Evolutionary conservation across 2,888 invertebrate genomes (phyloP).

Genomic region (Spodoptera littoralis): DNA sequence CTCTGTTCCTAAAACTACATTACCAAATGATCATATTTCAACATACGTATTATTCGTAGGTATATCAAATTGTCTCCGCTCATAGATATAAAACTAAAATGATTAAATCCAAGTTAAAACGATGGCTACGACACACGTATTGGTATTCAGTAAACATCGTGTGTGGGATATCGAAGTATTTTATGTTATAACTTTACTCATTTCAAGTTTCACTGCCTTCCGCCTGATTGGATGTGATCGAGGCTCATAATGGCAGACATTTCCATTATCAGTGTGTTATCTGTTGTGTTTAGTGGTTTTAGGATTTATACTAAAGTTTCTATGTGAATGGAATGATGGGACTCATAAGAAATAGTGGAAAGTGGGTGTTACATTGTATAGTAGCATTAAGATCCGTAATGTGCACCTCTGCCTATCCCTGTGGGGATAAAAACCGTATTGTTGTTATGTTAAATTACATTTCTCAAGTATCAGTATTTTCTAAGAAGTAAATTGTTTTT

Average conservation of each 20-base stretch:
- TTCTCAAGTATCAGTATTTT: no score
- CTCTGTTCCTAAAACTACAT: no score
- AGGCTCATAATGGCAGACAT: constrained; percentile 12
- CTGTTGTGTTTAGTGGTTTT: neutral
- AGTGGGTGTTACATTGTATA: no score
- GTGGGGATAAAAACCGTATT: no score
- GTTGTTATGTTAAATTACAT: no score
- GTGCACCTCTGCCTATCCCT: no score
- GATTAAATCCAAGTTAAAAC: constrained; percentile 23
- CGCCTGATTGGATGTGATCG: constrained; percentile 33
- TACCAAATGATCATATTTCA: no score
- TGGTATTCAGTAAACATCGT: constrained; percentile 18
- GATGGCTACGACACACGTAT: constrained; percentile 23
- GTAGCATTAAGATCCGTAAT: no score
- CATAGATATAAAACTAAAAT: constrained; percentile 5
- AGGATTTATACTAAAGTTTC: neutral
- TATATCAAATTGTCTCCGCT: no score
- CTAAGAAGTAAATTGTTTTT: no score
- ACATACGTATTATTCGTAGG: no score
- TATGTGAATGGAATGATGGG: neutral
- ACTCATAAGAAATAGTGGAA: no score
- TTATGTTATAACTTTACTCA: constrained; percentile 40
- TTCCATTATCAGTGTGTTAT: neutral
- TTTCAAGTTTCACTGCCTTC: constrained; percentile 37
- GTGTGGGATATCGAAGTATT: constrained; percentile 28